Base-by-base conservation (phyloP, 2,113 vertebrate species). In the Phocoena phocoena region DNA sequence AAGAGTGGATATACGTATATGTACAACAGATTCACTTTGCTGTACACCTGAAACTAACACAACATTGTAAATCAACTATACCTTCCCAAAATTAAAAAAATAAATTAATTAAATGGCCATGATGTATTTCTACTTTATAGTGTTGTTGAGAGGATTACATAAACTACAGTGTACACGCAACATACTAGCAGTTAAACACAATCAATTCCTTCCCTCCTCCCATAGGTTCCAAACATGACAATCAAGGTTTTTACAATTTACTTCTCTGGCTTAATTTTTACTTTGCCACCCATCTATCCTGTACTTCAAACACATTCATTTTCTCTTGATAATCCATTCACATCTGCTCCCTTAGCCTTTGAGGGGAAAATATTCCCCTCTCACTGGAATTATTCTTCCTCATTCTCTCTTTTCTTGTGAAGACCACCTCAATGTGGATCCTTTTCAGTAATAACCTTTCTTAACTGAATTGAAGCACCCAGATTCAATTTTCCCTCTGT, bases 401-500 rank as follows among this genome's bases (percentile, higher is more conserved):
- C 8, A 31, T 53, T 8, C 5, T 82, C 25, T 73, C 38, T 10
- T 87, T 62, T 90, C 20, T 10, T 92, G 1, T 55, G n/a, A 82
- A 93, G 86, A 70, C 33, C 26, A 62, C 50, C 17, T 88, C 55
- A 89, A 41, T 6, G 67, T 41, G 13, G 13, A n/a, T 84, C 15
- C 9, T 88, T 65, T 77, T 62, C 53, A 65, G 53, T 53, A 38
- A 77, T 58, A 21, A 53, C 62, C 6, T 86, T 85, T 90, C 74
- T 41, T 95, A 62, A 85, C 12, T 93, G 26, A 93, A 77, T 67
- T 55, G 79, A 85, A 93, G 36, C 13, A 58, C 13, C 38, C 7
- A 83, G 53, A 94, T 92, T 96, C 79, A 63, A 0, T 96, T 93
- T 91, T 91, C 62, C 93, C 14, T 89, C 53, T 90, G 38, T 47